Conservation (phyloP, 2,113 vertebrate genomes). For the Pundamilia nyererei region DNA sequence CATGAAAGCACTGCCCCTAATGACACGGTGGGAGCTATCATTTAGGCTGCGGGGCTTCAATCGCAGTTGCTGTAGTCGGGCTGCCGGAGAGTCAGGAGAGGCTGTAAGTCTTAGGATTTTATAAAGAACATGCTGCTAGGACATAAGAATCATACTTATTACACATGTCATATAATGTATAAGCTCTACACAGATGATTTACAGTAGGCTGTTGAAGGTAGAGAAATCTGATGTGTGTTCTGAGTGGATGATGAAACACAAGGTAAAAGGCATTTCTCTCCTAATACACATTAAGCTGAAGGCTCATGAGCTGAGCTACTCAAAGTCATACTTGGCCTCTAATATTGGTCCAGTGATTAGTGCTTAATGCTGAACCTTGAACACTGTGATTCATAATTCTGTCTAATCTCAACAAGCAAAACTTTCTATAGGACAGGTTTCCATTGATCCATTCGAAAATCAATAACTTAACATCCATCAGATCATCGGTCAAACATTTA, state of each 20-base stretch:
- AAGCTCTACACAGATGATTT: not conserved
- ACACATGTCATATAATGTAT: slow-evolving; percentile 15
- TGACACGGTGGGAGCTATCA: slow-evolving; percentile 81
- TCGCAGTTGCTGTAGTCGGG: slow-evolving; percentile 34
- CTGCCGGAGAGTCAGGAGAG: not conserved
- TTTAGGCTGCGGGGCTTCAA: slow-evolving; percentile 76
- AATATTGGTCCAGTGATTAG: not conserved
- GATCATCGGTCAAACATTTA: not conserved
- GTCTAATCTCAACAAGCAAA: not conserved
- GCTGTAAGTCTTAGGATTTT: slow-evolving; percentile 25
- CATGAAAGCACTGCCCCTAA: slow-evolving; percentile 64
- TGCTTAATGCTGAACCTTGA: not conserved
- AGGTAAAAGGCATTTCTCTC: not conserved
- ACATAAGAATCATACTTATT: slow-evolving; percentile 2
- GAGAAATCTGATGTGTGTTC: not conserved
- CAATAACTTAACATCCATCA: not conserved
- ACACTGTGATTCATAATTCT: not conserved
- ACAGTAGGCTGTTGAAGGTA: not conserved
- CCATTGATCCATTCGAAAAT: not conserved
- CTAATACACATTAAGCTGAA: not conserved
- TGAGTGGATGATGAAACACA: not conserved
- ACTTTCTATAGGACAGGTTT: not conserved
- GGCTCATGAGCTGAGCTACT: not conserved
- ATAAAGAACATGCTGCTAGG: not conserved
- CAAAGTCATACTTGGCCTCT: not conserved